phyloP scores from a whole-genome alignment of 2,888 invertebrate genomes.

The Philhelius pedissequus region DNA sequence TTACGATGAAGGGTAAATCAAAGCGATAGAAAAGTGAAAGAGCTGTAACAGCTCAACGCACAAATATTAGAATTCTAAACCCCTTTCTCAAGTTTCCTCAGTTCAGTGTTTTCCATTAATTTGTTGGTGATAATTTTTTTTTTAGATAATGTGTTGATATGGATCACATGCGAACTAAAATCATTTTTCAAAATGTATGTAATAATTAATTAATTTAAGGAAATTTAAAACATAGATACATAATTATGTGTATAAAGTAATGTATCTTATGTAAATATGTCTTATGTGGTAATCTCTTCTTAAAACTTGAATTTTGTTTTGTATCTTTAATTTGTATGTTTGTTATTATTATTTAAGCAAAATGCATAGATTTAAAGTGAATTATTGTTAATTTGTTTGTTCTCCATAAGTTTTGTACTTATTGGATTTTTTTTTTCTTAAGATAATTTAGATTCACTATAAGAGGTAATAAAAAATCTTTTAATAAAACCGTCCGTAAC shows the following conservation, averaged over 20 bases:
- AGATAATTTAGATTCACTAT: not conserved
- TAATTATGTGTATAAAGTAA: not conserved
- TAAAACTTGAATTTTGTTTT: not conserved
- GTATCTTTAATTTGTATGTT: not conserved
- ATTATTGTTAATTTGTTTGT: not conserved
- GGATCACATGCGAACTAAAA: constrained; percentile 53
- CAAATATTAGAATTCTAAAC: constrained; percentile 29
- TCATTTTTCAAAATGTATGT: constrained; percentile 20
- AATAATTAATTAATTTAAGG: constrained; percentile 1
- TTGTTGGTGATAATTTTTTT: constrained; percentile 52
- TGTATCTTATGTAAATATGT: too few relatives aligned
- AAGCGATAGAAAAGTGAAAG: constrained; percentile 81
- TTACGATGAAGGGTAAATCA: constrained; percentile 85
- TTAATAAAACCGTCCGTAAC: too few relatives aligned
- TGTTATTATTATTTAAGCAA: not conserved
- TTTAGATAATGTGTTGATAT: constrained; percentile 51
- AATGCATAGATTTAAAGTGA: not conserved
- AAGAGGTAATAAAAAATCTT: not conserved
- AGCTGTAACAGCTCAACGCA: constrained; percentile 5
- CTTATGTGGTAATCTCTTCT: not conserved
- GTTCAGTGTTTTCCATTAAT: constrained; percentile 51
- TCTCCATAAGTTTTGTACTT: not conserved
- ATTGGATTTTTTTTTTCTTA: not conserved
- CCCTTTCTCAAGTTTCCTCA: constrained; percentile 49
- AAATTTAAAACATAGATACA: not conserved